These are phyloP conservation scores for rat (Rattus norvegicus) DNA, from an alignment of 2,113 vertebrate genomes.

Conservation along the genomic window GRCr8 NC_086020.1:8786001-8786500, in stretches of 20 bases:
- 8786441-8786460: background rate
- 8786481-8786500: background rate
- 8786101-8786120: background rate
- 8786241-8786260: background rate
- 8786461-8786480: background rate
- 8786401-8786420: constrained; percentile 28
- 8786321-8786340: background rate
- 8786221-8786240: background rate
- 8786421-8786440: constrained; percentile 20
- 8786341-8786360: background rate
- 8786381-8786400: background rate
- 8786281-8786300: background rate
- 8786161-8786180: constrained; percentile 7
- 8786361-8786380: background rate
- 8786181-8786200: background rate
- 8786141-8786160: constrained; percentile 6
- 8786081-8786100: background rate
- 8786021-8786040: constrained; percentile 33
- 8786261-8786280: constrained; percentile 6
- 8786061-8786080: background rate
- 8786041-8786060: background rate
- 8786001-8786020: background rate
- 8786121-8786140: background rate
- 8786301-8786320: constrained; percentile 16
- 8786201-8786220: background rate